Base-by-base conservation (phyloP, 2,888 invertebrate genomes). In the Lasioglossum marginatum region DNA sequence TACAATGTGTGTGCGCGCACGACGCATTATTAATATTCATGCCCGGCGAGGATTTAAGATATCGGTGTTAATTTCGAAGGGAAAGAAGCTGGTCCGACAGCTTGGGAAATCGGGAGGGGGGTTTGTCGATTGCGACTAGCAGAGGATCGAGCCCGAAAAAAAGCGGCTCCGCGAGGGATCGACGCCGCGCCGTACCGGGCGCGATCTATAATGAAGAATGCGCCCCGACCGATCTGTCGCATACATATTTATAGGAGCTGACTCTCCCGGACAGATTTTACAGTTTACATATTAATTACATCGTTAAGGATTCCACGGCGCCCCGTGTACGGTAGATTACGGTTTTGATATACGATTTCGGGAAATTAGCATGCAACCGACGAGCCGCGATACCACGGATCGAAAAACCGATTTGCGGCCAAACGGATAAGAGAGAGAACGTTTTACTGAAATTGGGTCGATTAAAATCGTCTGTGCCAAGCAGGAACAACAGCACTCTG, bases 281-380 rank as follows among this genome's bases (percentile, higher is more conserved):
- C 91, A 92, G 92, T 91, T 93, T 92, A 93, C 92, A 92, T 93
- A 93, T 94, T 94, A 93, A 94, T 94, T 93, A 93, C 92, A 79
- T 89, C 90, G 91, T 93, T 92, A 92, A 93, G 90, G 91, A 92
- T 90, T 86, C 83, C 74, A 79, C 60, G 77, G 73, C 78, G 81
- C 52, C 80, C 77, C 77, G 79, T 37, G 34, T 70, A 75, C 75
- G 83, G 81, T 81, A 86, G 83, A 87, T 86, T 87, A 83, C 86
- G 83, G 37, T 76, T 81, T 86, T 86, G 86, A 86, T 86, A 81
- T 86, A 86, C 83, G 86, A 86, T 81, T 86, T 73, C 40, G 72
- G 43, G 48, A 75, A 82, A 89, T 89, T 83, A 82, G 63, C 86
- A 86, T 83, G 57, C 70, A 63, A 14, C 43, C 37, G 60, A 31